phyloP scores from a whole-genome alignment of 2,113 vertebrate species.

The Solenodon paradoxus region DNA sequence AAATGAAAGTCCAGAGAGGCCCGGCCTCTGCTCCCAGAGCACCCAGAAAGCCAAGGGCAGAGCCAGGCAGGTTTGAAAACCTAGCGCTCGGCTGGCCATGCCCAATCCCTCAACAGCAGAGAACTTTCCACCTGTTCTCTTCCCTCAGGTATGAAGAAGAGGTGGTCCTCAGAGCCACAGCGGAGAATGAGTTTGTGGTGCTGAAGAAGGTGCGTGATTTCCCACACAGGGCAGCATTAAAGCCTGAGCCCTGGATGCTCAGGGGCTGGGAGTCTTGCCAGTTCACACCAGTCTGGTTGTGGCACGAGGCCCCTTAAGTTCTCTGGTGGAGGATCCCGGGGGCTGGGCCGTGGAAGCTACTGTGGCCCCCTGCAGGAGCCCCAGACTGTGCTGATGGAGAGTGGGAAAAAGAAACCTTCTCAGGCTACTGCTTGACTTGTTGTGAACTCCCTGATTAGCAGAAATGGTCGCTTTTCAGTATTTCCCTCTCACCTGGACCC shows the following conservation, averaged over 20 bases:
- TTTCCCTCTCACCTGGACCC: background rate
- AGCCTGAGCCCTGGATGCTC: background rate
- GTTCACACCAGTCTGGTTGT: background rate
- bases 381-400: background rate
- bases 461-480: background rate
- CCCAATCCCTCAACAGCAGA: too few relatives aligned
- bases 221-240: fast-evolving
- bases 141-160: slow-evolving; percentile 90
- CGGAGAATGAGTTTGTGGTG: slow-evolving; percentile 92
- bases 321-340: background rate
- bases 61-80: background rate
- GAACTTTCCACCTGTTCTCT: background rate
- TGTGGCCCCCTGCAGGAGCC: fast-evolving
- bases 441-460: too few relatives aligned
- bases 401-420: background rate
- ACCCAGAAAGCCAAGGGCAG: background rate
- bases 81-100: background rate
- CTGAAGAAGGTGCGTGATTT: slow-evolving; percentile 89
- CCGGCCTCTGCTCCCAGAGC: background rate
- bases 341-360: too few relatives aligned
- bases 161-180: slow-evolving; percentile 88
- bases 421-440: background rate
- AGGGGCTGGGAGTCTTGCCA: background rate
- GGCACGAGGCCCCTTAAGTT: background rate
- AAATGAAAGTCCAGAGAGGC: background rate